phyloP scores from a whole-genome alignment of 2,888 invertebrate species.

The Gymnosoma rotundatum region DNA sequence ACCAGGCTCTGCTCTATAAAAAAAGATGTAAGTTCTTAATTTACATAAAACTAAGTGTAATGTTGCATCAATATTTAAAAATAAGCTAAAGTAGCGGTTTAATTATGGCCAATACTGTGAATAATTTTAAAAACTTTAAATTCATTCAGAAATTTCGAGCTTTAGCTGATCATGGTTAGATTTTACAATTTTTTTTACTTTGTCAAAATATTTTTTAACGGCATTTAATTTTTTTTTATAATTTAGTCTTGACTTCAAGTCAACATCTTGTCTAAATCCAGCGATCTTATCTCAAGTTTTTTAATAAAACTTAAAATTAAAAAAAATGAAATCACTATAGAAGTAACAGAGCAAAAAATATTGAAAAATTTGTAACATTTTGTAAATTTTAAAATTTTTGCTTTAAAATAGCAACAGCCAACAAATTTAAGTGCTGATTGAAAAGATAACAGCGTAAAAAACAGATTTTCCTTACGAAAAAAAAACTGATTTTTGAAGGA shows the following conservation, averaged over 20 bases:
- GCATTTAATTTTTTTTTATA: slow-evolving; percentile 5
- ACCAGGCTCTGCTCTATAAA: no score
- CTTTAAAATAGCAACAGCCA: background rate
- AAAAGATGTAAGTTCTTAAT: no score
- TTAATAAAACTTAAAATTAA: slow-evolving; percentile 8
- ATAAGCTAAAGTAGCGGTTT: no score
- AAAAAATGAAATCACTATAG: background rate
- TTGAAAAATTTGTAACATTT: no score
- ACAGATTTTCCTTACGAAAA: slow-evolving; percentile 15
- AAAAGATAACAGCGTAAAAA: slow-evolving; percentile 38
- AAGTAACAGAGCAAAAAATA: no score
- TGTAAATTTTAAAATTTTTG: background rate
- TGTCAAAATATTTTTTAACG: no score
- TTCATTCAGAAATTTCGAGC: no score
- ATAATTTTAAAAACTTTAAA: no score
- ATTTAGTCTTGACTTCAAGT: background rate
- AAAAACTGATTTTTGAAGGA: background rate
- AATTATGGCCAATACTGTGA: no score
- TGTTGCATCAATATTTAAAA: no score
- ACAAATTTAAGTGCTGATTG: slow-evolving; percentile 34
- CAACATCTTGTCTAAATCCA: slow-evolving; percentile 14
- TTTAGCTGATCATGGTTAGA: no score
- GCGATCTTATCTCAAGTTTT: slow-evolving; percentile 54
- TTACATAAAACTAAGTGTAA: no score
- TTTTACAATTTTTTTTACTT: background rate